These are phyloP conservation scores for Meganola albula DNA, from an alignment of 2,888 invertebrate species.

Conservation along the genomic window DNA sequence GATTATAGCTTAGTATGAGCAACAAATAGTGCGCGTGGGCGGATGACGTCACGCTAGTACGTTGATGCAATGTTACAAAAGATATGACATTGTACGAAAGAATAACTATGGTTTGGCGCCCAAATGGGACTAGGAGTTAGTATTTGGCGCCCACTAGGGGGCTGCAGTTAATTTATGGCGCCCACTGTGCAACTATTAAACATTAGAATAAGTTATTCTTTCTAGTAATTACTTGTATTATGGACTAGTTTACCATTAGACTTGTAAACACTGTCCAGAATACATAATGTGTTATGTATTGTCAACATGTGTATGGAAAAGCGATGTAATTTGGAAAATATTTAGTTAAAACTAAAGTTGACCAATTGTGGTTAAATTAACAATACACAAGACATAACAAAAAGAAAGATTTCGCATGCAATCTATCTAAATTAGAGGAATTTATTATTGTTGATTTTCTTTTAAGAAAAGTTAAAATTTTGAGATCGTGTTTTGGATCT, in stretches of 20 bases:
- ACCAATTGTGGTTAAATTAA: constrained; percentile 55
- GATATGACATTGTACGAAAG: constrained; percentile 37
- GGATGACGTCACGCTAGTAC: constrained; percentile 11
- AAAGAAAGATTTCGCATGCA: too few relatives aligned
- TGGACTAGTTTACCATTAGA: neutral
- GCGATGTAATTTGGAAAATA: constrained; percentile 55
- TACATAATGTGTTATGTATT: constrained; percentile 57
- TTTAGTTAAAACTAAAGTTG: too few relatives aligned
- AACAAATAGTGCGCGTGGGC: constrained; percentile 23
- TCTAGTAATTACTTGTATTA: neutral
- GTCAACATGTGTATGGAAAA: constrained; percentile 56
- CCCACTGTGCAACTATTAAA: constrained; percentile 1
- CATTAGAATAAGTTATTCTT: too few relatives aligned
- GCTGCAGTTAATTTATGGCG: too few relatives aligned
- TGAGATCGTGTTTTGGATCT: too few relatives aligned
- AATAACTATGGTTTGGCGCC: too few relatives aligned
- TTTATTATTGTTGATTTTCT: too few relatives aligned
- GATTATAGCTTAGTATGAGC: neutral
- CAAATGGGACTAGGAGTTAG: too few relatives aligned
- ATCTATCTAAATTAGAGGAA: too few relatives aligned
- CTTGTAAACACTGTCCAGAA: constrained; percentile 37
- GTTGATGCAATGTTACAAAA: constrained; percentile 23
- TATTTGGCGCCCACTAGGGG: too few relatives aligned
- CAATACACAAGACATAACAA: constrained; percentile 49
- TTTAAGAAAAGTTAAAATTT: too few relatives aligned